Base-by-base conservation (phyloP, 2,797 vertebrate genomes). In the Agapornis canus region DNA sequence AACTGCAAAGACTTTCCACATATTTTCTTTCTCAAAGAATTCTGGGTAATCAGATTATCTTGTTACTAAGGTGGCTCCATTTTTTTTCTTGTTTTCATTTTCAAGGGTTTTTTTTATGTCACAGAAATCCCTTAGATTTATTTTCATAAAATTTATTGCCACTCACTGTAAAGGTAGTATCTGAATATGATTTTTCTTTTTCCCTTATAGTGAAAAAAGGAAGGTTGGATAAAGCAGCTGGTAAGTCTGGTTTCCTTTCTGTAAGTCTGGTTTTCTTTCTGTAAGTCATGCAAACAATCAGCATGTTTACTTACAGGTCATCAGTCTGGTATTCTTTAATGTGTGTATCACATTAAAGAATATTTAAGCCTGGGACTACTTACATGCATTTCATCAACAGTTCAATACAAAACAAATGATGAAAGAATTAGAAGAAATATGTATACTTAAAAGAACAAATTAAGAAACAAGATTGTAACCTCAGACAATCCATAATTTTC, bases 141-240 rank as follows among this genome's bases (percentile, higher is more conserved):
- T 63, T 90, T 85, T 48, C 4, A 45, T 61, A 45, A 65, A 75
- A n/a, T 21, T 9, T 71, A 22, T 4, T 79, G 37, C 8, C 26
- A 77, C 66, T 13, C 9, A 13, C 19, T 68, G 14, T 78, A 56
- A 68, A 52, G 5, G 2, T 78, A 29, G 75, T 81, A 27, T 29
- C 47, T 68, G 29, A 90, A 68, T 57, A 39, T 29, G 42, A 25
- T 13, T 47, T 42, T n/a, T 31, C 42, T 40, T 54, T 39, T 61
- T 77, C 47, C 47, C 10, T 69, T 27, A 42, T 39, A 98, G 97
- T 98, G 69, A 97, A 97, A 92, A 97, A 84, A 95, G 97, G 96
- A 75, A 96, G 77, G 59, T 64, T 98, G 83, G 42, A 79, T 89
- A 94, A 94, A 94, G 68, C 88, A 63, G 45, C 69, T 66, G 96